Evolutionary conservation across 2,888 invertebrate genomes (phyloP).

Genomic region (Hyposoter dolosus): DNA sequence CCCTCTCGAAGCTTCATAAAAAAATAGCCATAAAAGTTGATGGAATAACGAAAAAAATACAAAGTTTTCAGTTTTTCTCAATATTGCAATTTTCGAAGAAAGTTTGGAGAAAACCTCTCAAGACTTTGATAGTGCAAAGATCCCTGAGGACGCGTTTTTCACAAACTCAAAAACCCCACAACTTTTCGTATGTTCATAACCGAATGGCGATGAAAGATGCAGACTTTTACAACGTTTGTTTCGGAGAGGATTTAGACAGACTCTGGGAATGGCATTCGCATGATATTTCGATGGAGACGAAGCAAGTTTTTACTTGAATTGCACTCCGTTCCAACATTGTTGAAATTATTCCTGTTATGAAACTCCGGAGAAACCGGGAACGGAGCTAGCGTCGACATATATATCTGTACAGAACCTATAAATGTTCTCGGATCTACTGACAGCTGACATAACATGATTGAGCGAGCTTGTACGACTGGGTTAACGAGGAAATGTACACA

Average conservation of each 20-base stretch:
- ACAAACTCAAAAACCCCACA: neutral
- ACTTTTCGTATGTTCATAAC: neutral
- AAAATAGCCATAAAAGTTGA: neutral
- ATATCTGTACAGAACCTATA: neutral
- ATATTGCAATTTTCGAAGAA: neutral
- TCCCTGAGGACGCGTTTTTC: neutral
- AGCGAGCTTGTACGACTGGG: slow-evolving; percentile 36
- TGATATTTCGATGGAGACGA: neutral
- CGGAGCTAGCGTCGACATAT: neutral
- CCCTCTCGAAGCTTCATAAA: neutral
- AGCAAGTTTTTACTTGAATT: neutral
- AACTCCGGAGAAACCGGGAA: neutral
- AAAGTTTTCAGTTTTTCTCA: neutral
- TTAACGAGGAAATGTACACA: slow-evolving; percentile 38
- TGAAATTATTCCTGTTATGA: neutral
- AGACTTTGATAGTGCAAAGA: neutral
- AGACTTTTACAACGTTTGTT: neutral
- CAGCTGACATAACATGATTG: slow-evolving; percentile 37
- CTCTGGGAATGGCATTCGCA: neutral
- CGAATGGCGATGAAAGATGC: neutral
- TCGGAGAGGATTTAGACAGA: neutral
- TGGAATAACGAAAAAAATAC: neutral
- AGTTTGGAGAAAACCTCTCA: neutral
- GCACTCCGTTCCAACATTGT: neutral
- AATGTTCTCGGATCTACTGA: slow-evolving; percentile 15